These are phyloP conservation scores for Gymnogyps californianus DNA, from an alignment of 2,113 vertebrate genomes.

Conservation along the genomic window DNA sequence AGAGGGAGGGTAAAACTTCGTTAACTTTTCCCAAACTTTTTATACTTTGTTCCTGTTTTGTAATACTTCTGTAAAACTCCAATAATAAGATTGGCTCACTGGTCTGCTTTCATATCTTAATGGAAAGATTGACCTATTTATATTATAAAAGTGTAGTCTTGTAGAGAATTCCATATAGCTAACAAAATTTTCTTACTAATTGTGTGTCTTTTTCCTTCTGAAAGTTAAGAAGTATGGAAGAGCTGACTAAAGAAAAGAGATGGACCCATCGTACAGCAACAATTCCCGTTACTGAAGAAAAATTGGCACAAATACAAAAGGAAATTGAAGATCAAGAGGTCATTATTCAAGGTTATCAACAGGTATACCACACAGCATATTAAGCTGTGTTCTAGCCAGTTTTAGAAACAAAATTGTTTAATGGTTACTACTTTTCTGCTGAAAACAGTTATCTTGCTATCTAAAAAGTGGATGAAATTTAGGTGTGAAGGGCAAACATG, in stretches of 20 bases:
- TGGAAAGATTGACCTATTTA: not conserved
- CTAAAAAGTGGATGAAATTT: not conserved
- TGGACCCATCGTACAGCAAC: conserved; percentile 52
- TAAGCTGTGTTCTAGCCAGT: not conserved
- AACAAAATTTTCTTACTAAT: not conserved
- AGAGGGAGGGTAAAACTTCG: not conserved
- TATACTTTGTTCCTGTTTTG: not conserved
- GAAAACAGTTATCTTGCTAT: not conserved
- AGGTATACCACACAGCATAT: conserved; percentile 65
- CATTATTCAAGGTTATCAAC: conserved; percentile 91
- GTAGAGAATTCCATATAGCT: not conserved
- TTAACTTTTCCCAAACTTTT: not conserved
- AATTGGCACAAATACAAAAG: conserved; percentile 81
- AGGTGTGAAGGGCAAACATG: not conserved
- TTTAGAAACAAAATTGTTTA: not conserved
- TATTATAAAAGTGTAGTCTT: not conserved
- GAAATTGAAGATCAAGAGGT: conserved; percentile 88
- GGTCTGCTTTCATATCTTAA: not conserved
- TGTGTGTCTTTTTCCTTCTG: not conserved
- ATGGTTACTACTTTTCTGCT: not conserved
- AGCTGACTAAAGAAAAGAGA: conserved; percentile 71
- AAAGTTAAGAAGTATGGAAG: conserved; percentile 82
- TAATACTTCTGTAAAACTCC: not conserved
- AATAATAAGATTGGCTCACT: not conserved
- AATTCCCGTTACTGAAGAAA: conserved; percentile 73